Percentiles rank a stretch among this genome's conserved stretches.
Conservation (phyloP, 1,140 invertebrate species). For the Zaprionus lachaisei region DNA sequence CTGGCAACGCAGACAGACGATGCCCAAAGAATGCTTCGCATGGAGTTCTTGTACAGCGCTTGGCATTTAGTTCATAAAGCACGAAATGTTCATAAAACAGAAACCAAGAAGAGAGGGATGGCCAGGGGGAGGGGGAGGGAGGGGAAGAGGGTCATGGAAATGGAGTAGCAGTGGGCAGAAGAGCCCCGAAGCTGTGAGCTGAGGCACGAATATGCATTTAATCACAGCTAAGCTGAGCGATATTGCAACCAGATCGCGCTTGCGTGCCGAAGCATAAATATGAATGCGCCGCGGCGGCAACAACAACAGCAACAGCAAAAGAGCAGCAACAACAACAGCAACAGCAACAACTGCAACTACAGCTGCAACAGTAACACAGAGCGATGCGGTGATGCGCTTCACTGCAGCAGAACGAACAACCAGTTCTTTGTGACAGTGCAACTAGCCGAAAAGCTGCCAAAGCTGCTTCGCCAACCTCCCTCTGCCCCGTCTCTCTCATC, state of each 20-base stretch:
- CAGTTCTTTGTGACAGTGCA: conserved; percentile 31
- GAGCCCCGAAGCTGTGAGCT: background rate
- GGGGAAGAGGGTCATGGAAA: background rate
- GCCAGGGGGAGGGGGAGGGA: background rate
- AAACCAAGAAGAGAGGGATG: background rate
- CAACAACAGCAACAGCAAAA: conserved; percentile 5
- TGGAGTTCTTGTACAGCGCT: conserved; percentile 40
- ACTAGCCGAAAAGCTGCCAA: conserved; percentile 17
- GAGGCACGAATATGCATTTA: conserved; percentile 73
- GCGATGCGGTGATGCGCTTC: conserved; percentile 73
- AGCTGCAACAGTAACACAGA: conserved; percentile 6
- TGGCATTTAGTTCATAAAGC: conserved; percentile 49
- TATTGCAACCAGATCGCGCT: conserved; percentile 59
- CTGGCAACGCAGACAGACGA: conserved; percentile 30
- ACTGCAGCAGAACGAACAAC: conserved; percentile 68
- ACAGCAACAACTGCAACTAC: background rate
- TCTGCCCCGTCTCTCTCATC: background rate
- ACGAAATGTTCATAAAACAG: conserved; percentile 63
- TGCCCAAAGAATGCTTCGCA: conserved; percentile 32
- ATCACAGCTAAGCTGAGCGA: conserved; percentile 61
- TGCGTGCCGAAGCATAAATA: conserved; percentile 73
- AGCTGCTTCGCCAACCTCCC: background rate
- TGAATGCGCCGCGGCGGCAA: conserved; percentile 66
- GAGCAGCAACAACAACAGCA: conserved; percentile 11
- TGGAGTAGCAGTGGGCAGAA: conserved; percentile 3